Conservation (phyloP, 2,888 invertebrate genomes). For the Apamea epomidion region DNA sequence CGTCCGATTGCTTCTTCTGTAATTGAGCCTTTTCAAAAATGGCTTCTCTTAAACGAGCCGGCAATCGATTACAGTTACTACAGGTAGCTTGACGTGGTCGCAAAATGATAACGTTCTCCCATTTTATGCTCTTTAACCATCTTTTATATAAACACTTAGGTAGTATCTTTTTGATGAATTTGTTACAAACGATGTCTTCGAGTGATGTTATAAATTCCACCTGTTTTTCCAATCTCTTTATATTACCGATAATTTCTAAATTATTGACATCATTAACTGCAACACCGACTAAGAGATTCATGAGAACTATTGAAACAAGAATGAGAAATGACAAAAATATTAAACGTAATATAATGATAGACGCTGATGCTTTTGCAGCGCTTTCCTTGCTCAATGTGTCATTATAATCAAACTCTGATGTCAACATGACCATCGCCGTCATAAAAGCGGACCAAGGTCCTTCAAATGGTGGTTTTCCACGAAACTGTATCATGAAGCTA, state of each 20-base stretch:
- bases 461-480: conserved; percentile 84
- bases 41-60: conserved; percentile 78
- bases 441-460: conserved; percentile 87
- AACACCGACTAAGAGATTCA: conserved; percentile 90
- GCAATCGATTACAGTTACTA: conserved; percentile 73
- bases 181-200: conserved; percentile 62
- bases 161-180: conserved; percentile 14
- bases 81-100: background rate
- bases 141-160: background rate
- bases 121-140: background rate
- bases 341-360: conserved; percentile 81
- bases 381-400: conserved; percentile 78
- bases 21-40: conserved; percentile 81
- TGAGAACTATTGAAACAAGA: conserved; percentile 89
- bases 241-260: conserved; percentile 88
- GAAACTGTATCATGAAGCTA: conserved; percentile 89
- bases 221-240: conserved; percentile 88
- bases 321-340: conserved; percentile 88
- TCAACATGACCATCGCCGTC: conserved; percentile 91
- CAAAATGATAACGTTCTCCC: background rate
- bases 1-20: conserved; percentile 78
- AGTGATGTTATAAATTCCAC: conserved; percentile 84
- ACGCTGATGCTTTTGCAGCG: conserved; percentile 74
- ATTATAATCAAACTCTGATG: conserved; percentile 90
- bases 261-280: conserved; percentile 90